Evolutionary conservation across 2,113 vertebrate species (phyloP).

Genomic region (Charadrius vociferus): DNA sequence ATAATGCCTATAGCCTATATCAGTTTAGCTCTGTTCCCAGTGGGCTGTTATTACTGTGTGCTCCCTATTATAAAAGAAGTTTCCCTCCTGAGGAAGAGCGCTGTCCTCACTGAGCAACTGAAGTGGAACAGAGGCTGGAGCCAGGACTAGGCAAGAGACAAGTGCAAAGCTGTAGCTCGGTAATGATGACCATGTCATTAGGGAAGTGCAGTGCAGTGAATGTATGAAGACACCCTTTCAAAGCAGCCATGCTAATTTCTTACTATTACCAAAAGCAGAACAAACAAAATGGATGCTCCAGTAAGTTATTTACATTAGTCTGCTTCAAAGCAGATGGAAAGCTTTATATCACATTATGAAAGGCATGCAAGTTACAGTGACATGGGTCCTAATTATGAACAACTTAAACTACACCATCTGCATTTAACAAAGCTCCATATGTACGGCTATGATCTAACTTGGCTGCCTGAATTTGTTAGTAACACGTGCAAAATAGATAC

Average conservation of each 20-base stretch:
- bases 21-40: background rate
- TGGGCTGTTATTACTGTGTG: background rate
- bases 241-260: background rate
- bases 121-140: background rate
- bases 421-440: conserved; percentile 43
- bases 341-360: conserved; percentile 29
- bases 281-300: conserved; percentile 9
- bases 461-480: conserved; percentile 1
- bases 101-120: background rate
- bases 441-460: background rate
- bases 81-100: background rate
- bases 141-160: background rate
- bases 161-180: background rate
- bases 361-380: conserved; percentile 21
- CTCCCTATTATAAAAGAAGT: background rate
- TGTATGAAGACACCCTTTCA: background rate
- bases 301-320: conserved; percentile 35
- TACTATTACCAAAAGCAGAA: background rate
- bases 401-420: conserved; percentile 50
- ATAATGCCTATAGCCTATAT: background rate
- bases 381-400: conserved; percentile 38
- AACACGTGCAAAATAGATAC: background rate
- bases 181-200: background rate
- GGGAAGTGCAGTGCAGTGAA: background rate
- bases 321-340: conserved; percentile 41